A percentile compares a stretch with the other conserved stretches of the same genome.
Evolutionary conservation across 2,113 vertebrate species (phyloP).

Genomic region (Ovibos moschatus): DNA sequence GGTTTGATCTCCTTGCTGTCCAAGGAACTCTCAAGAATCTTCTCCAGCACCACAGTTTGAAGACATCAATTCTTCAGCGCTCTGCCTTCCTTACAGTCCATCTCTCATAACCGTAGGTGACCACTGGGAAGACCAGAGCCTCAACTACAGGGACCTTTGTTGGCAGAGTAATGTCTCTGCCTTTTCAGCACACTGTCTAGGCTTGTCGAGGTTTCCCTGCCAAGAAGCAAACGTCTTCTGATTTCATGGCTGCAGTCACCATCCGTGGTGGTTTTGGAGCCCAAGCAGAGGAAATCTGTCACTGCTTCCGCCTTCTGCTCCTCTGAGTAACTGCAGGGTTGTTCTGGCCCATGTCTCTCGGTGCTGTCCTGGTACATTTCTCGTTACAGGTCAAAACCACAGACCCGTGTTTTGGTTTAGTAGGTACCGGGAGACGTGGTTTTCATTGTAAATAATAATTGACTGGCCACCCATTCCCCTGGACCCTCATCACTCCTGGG

Average conservation of each 20-base stretch:
- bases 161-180: background rate
- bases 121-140: background rate
- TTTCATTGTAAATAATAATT: rapidly evolving
- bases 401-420: rapidly evolving
- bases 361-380: background rate
- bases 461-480: background rate
- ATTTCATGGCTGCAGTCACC: background rate
- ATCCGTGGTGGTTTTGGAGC: background rate
- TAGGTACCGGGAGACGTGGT: background rate
- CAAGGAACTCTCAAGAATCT: background rate
- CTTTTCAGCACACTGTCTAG: background rate
- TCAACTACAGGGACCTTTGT: background rate
- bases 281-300: background rate
- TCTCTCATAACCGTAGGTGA: background rate
- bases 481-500: too few relatives aligned
- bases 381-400: too few relatives aligned
- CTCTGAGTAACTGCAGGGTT: background rate
- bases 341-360: rapidly evolving
- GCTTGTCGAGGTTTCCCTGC: background rate
- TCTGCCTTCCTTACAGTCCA: background rate
- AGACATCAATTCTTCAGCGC: background rate
- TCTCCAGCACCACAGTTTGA: background rate
- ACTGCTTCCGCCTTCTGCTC: background rate
- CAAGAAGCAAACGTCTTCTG: background rate
- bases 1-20: background rate